Percentiles rank a stretch among this genome's conserved stretches.
phyloP scores from a whole-genome alignment of 2,797 vertebrate genomes.

The Anolis apletophallus region DNA sequence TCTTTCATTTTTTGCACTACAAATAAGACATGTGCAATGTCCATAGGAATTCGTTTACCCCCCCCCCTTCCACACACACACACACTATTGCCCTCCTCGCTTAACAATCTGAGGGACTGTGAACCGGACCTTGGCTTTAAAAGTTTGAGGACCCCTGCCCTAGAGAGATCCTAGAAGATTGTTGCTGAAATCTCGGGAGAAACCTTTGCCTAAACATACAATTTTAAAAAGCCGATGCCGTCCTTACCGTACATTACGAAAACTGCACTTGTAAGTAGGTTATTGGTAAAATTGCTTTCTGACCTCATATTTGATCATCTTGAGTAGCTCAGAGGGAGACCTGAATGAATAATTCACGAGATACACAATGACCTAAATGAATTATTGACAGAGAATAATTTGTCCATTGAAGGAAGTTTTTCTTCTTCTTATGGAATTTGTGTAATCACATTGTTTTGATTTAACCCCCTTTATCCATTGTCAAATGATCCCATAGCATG shows the following conservation, averaged over 20 bases:
- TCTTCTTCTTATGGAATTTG: conserved; percentile 4
- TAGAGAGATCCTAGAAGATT: neutral
- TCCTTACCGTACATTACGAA: neutral
- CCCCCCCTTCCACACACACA: too few relatives aligned
- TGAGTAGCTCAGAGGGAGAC: conserved; percentile 22
- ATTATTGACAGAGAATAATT: conserved; percentile 31
- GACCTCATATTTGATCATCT: conserved; percentile 38
- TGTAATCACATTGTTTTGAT: conserved; percentile 7
- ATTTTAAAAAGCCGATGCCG: neutral
- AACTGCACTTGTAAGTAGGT: neutral
- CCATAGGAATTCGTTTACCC: too few relatives aligned
- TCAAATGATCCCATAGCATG: neutral
- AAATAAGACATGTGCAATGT: too few relatives aligned
- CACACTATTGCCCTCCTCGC: too few relatives aligned
- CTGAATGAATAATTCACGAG: conserved; percentile 19
- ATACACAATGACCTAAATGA: neutral
- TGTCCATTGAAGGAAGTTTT: conserved; percentile 14
- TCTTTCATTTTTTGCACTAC: too few relatives aligned
- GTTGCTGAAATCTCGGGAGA: neutral
- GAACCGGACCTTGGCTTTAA: neutral
- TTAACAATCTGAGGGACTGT: too few relatives aligned
- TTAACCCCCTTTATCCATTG: neutral
- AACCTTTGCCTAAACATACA: neutral
- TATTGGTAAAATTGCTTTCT: conserved; percentile 29
- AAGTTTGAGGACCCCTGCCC: neutral